Conservation (phyloP, 2,113 vertebrate species). For the Phocoena sinus region DNA sequence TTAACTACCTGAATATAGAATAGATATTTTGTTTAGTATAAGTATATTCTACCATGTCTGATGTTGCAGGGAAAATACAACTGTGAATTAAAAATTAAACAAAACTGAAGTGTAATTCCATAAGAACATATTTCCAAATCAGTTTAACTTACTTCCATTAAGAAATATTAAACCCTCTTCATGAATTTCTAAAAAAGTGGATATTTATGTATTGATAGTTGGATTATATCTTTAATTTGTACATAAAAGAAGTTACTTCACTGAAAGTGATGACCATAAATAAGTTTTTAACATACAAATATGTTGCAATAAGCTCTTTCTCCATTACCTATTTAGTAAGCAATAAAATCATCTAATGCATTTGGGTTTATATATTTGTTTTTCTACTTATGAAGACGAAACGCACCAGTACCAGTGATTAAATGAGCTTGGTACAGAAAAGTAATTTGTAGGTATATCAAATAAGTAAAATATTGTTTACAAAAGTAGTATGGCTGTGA, state of each 20-base stretch:
- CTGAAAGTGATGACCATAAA: background rate
- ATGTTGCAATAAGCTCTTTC: background rate
- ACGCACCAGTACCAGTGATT: background rate
- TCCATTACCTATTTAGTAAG: background rate
- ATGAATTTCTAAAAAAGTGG: background rate
- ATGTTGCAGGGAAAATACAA: background rate
- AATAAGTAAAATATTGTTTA: conserved; percentile 16
- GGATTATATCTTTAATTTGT: background rate
- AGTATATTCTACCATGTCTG: background rate
- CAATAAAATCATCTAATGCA: background rate
- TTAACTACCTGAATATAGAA: background rate
- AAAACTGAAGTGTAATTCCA: background rate
- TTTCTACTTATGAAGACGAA: background rate
- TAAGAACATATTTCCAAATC: background rate
- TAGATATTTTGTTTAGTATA: background rate
- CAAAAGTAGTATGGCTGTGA: conserved; percentile 35
- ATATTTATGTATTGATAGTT: background rate
- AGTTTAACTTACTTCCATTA: background rate
- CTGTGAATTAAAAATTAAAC: background rate
- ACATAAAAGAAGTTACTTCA: background rate
- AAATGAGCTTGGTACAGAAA: background rate
- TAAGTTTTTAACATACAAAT: background rate
- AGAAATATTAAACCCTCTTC: background rate
- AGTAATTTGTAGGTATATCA: background rate
- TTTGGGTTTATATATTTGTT: background rate